Evolutionary conservation across 2,888 invertebrate genomes (phyloP).

Genomic region (Patella depressa): DNA sequence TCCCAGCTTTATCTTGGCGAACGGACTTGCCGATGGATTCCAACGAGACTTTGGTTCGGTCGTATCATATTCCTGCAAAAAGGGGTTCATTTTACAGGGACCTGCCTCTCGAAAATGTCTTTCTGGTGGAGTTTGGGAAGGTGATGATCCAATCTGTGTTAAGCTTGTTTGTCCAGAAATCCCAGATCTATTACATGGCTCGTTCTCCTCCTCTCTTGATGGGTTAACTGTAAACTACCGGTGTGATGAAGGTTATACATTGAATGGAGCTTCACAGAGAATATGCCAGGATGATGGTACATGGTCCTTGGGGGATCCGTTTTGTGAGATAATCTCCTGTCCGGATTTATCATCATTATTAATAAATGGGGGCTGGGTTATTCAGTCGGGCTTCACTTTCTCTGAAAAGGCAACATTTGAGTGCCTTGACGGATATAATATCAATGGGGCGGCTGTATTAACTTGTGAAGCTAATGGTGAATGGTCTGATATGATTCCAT

Average conservation of each 20-base stretch:
- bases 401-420: conserved; percentile 55
- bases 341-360: conserved; percentile 39
- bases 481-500: conserved; percentile 64
- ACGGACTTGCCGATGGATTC: conserved; percentile 50
- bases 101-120: conserved; percentile 81
- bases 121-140: conserved; percentile 65
- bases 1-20: conserved; percentile 39
- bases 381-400: conserved; percentile 45
- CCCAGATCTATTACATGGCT: conserved; percentile 44
- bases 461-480: conserved; percentile 58
- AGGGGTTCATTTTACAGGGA: conserved; percentile 90
- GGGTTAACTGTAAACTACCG: conserved; percentile 37
- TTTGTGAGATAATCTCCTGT: conserved; percentile 52
- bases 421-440: conserved; percentile 65
- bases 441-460: conserved; percentile 52
- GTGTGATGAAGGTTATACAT: conserved; percentile 80
- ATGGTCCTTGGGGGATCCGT: conserved; percentile 57
- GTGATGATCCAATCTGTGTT: conserved; percentile 51
- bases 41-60: conserved; percentile 45
- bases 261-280: conserved; percentile 87
- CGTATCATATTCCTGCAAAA: conserved; percentile 84
- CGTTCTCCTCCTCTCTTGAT: conserved; percentile 24
- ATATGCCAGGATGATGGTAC: conserved; percentile 72
- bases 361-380: conserved; percentile 45
- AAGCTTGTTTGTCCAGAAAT: conserved; percentile 52